These are phyloP conservation scores for Rhagonycha fulva DNA, from an alignment of 2,888 invertebrate genomes.

Conservation along the genomic window DNA sequence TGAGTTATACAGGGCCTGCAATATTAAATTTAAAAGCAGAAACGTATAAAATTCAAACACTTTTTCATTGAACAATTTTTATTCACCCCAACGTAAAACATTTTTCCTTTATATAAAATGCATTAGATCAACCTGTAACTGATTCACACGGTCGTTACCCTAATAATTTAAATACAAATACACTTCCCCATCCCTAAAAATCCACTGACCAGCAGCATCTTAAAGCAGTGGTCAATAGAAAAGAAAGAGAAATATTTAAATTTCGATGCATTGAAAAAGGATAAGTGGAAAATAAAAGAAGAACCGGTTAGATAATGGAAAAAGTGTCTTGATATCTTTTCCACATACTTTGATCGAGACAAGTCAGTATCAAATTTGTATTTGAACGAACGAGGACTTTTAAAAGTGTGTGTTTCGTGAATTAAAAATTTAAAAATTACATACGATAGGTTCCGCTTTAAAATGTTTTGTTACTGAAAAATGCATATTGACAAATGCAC, in stretches of 20 bases:
- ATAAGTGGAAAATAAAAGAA: constrained; percentile 43
- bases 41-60: constrained; percentile 12
- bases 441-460: constrained; percentile 21
- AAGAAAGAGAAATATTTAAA: constrained; percentile 29
- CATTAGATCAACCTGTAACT: constrained; percentile 50
- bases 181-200: constrained; percentile 44
- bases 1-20: background rate
- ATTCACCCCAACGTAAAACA: constrained; percentile 12
- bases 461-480: constrained; percentile 27
- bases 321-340: constrained; percentile 43
- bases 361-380: constrained; percentile 43
- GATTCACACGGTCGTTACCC: constrained; percentile 50
- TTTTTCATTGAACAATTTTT: constrained; percentile 8
- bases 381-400: constrained; percentile 7
- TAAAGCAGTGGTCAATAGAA: constrained; percentile 23
- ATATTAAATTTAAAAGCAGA: background rate
- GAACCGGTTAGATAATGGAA: constrained; percentile 47
- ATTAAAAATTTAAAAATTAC: constrained; percentile 13
- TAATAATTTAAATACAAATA: constrained; percentile 38
- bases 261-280: constrained; percentile 39
- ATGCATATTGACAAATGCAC: constrained; percentile 31
- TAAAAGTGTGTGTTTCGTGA: background rate
- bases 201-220: constrained; percentile 33
- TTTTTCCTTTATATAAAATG: constrained; percentile 47
- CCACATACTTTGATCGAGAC: constrained; percentile 32